A percentile compares a stretch with the other conserved stretches of the same genome.
Conservation (phyloP, 1,140 invertebrate genomes). For the Heliconius congener region DNA sequence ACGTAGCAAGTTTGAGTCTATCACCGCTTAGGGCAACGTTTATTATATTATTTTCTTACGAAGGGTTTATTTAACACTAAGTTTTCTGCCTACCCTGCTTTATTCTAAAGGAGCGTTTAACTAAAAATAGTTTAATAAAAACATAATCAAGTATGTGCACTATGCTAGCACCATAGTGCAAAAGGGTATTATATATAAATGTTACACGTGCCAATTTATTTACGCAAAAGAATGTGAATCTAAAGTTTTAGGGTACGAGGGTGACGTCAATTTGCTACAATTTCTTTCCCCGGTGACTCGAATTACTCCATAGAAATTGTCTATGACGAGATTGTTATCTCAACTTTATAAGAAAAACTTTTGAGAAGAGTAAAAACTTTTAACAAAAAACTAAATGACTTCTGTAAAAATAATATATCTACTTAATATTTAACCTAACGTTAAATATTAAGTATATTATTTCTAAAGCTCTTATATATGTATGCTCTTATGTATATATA, state of each 20-base stretch:
- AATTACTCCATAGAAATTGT: slow-evolving; percentile 65
- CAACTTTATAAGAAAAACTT: slow-evolving; percentile 50
- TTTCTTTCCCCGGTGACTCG: slow-evolving; percentile 51
- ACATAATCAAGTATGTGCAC: not conserved
- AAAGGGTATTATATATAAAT: slow-evolving; percentile 8
- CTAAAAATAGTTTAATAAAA: not conserved
- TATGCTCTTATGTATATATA: too few relatives aligned
- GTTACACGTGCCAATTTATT: slow-evolving; percentile 14
- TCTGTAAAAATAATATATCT: not conserved
- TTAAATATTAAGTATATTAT: too few relatives aligned
- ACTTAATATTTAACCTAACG: too few relatives aligned
- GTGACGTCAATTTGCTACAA: slow-evolving; percentile 64
- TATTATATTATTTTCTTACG: too few relatives aligned
- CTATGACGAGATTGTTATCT: slow-evolving; percentile 60
- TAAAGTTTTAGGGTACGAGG: slow-evolving; percentile 62
- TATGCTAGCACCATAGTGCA: not conserved
- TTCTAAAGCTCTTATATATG: too few relatives aligned
- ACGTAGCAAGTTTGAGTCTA: too few relatives aligned
- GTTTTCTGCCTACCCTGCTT: too few relatives aligned
- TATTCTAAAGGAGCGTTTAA: not conserved
- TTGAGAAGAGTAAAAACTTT: slow-evolving; percentile 4
- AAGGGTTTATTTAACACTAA: too few relatives aligned
- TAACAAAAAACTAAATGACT: not conserved
- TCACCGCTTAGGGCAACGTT: too few relatives aligned
- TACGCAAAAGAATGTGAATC: slow-evolving; percentile 52